These are phyloP conservation scores for Octodon degus DNA, from an alignment of 2,113 vertebrate genomes.

Conservation along the genomic window DNA sequence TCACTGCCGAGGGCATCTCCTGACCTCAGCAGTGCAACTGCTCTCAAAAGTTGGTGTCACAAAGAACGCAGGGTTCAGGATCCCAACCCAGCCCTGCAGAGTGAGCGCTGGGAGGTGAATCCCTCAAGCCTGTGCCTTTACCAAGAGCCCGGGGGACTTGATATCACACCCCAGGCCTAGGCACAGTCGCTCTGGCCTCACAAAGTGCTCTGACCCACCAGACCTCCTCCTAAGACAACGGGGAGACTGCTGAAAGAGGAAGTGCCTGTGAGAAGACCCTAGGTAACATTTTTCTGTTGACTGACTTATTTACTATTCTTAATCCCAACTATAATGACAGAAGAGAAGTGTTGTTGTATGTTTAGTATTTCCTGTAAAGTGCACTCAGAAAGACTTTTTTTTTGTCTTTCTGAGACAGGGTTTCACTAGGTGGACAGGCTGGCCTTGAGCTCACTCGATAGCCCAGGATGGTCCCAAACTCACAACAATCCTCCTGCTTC, in stretches of 20 bases:
- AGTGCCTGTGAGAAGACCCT: too few species aligned
- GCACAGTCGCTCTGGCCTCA: neutral
- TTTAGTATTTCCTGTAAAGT: neutral
- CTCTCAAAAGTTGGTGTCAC: neutral
- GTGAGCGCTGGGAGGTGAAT: neutral
- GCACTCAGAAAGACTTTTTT: slow-evolving; percentile 10
- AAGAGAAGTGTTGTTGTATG: neutral
- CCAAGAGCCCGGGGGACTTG: neutral
- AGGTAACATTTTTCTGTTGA: neutral
- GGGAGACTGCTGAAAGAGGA: neutral
- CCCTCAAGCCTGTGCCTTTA: neutral
- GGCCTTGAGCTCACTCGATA: too few species aligned
- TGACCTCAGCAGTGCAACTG: neutral
- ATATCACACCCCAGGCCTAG: too few species aligned
- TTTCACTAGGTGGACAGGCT: too few species aligned
- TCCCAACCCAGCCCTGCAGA: neutral
- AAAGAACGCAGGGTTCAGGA: neutral
- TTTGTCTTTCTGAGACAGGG: too few species aligned
- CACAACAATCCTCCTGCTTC: too few species aligned
- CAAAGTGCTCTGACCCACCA: neutral
- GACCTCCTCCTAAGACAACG: neutral
- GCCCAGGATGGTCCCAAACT: too few species aligned
- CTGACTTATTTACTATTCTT: neutral
- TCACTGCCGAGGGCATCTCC: neutral
- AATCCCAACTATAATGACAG: neutral